These are phyloP conservation scores for Pituophis catenifer DNA, from an alignment of 2,113 vertebrate species.

Conservation along the genomic window DNA sequence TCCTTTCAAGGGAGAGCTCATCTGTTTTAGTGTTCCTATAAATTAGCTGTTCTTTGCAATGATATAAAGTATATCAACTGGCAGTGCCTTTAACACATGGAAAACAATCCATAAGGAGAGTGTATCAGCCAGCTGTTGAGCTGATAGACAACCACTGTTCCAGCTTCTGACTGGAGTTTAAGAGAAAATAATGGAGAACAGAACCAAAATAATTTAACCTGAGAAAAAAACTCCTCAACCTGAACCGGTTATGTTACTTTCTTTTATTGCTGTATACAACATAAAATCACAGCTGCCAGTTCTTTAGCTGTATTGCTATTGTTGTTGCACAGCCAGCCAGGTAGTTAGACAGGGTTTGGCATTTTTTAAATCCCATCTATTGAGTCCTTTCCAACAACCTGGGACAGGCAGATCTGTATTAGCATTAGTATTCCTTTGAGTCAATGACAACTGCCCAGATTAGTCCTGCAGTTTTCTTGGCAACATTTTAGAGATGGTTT, in stretches of 20 bases:
- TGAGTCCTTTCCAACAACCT: not conserved
- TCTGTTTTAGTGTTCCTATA: not conserved
- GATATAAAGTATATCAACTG: not conserved
- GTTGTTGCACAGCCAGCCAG: not conserved
- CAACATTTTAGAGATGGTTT: not conserved
- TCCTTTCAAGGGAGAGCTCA: not conserved
- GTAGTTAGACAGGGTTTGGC: not conserved
- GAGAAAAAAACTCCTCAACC: not conserved
- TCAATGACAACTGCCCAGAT: not conserved
- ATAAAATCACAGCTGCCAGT: not conserved
- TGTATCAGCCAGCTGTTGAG: not conserved
- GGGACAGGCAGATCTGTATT: not conserved
- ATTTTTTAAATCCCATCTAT: not conserved
- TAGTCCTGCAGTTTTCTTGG: not conserved
- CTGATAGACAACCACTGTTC: not conserved
- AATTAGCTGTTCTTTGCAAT: not conserved
- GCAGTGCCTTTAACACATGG: accelerated
- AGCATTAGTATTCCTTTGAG: not conserved
- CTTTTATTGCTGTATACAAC: not conserved
- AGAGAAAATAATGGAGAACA: not conserved
- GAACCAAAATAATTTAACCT: not conserved
- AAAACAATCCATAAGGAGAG: not conserved
- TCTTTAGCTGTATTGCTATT: not conserved
- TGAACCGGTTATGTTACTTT: not conserved
- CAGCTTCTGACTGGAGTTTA: not conserved